phyloP scores from a whole-genome alignment of 2,888 invertebrate genomes.

The Nomada ferruginata region DNA sequence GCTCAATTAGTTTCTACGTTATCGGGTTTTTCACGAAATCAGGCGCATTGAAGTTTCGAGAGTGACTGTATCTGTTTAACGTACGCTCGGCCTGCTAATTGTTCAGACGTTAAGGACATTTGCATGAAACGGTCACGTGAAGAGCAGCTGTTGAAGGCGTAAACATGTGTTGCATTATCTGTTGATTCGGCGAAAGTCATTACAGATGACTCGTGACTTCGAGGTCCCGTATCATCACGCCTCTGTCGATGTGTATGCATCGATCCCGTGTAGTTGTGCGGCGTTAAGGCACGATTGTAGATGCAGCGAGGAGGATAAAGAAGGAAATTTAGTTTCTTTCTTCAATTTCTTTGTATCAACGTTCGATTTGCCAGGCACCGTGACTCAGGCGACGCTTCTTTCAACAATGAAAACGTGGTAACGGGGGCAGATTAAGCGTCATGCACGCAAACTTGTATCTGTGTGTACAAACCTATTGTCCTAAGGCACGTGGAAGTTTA shows the following conservation, averaged over 20 bases:
- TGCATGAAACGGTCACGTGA: slow-evolving; percentile 55
- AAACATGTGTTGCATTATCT: slow-evolving; percentile 62
- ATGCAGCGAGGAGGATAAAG: not conserved
- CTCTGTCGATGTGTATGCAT: not conserved
- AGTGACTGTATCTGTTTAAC: slow-evolving; percentile 15
- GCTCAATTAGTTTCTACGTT: no score
- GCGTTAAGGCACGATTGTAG: not conserved
- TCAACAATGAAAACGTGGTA: slow-evolving; percentile 13
- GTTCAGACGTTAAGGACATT: slow-evolving; percentile 46
- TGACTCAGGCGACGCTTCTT: slow-evolving; percentile 19
- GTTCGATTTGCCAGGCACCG: slow-evolving; percentile 7
- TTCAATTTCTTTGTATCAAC: not conserved
- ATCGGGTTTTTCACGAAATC: not conserved
- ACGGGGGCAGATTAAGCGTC: not conserved
- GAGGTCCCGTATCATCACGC: slow-evolving; percentile 44
- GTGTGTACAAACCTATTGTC: not conserved
- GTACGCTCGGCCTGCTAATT: slow-evolving; percentile 44
- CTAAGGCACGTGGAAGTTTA: slow-evolving; percentile 13
- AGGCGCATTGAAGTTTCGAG: not conserved
- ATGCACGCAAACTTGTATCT: not conserved
- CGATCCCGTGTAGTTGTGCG: slow-evolving; percentile 9
- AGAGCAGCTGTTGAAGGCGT: slow-evolving; percentile 55
- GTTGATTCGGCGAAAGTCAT: slow-evolving; percentile 66
- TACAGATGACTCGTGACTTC: slow-evolving; percentile 31
- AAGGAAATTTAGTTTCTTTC: not conserved